Evolutionary conservation across 1,140 invertebrate species (phyloP), one percentile per base, ranked within the genome.

Genomic region (Bilobella aurantiaca): DNA sequence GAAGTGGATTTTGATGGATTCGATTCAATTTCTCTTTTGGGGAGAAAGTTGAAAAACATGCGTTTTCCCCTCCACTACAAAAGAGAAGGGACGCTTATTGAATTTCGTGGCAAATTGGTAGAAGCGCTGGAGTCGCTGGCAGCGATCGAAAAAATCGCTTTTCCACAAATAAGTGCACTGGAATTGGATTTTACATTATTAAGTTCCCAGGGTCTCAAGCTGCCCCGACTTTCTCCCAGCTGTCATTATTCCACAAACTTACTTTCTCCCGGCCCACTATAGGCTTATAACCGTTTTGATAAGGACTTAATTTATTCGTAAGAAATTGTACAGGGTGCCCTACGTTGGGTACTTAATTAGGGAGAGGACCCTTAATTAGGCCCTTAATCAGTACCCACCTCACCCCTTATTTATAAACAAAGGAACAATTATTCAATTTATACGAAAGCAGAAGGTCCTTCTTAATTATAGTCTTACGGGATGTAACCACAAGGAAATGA

Each of bases 81-180:
- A 53, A 53, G 12, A 23, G 49, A 53, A 53, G 5, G 14, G 14
- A 5, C 49, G 5, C 12, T 53, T 53, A 53, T 53, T 53, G 49
- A 53, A 53, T 53, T 53, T 53, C n/a, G 49, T 53, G 23, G 49
- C 49, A 53, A 53, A 53, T 53, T 53, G 49, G 49, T 18, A 53
- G 49, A 53, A 53, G 5, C 25, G 49, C 49, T 53, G 34, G 8
- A 12, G 8, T 42, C 18, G 8, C 34, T 42, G 8, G 8, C 18
- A n/a, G n/a, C 34, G 34, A 8, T 18, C 34, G 8, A 18, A 42
- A 42, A 42, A 42, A 42, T 42, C 34, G 34, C 18, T 42, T 42
- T 42, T 42, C 18, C 18, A n/a, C n/a, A n/a, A n/a, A n/a, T n/a
- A n/a, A n/a, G n/a, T n/a, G n/a, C n/a, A n/a, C n/a, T n/a, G n/a